Conservation (phyloP, 2,888 invertebrate genomes). For the Cryptocephalus moraei region DNA sequence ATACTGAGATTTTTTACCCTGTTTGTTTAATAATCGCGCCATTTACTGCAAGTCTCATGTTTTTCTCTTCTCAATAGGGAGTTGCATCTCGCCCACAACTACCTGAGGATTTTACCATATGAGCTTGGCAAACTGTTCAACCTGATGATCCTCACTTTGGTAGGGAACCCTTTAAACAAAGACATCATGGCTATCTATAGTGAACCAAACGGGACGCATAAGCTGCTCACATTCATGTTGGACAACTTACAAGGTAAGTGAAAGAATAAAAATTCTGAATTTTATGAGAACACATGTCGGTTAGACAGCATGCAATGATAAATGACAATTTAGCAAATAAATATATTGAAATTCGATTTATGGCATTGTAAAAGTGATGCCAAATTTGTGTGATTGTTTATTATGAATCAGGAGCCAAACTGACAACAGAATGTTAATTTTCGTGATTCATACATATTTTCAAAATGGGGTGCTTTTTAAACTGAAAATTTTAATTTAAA, state of each 20-base stretch:
- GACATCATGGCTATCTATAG: conserved; percentile 87
- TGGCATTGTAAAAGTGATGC: too few species aligned
- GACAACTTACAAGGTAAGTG: conserved; percentile 88
- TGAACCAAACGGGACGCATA: conserved; percentile 88
- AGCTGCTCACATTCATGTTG: conserved; percentile 88
- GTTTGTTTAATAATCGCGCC: too few species aligned
- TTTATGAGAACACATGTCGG: neutral
- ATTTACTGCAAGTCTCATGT: neutral
- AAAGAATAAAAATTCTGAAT: neutral
- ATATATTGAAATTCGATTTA: too few species aligned
- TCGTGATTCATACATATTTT: too few species aligned
- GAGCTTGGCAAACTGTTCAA: conserved; percentile 97
- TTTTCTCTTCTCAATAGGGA: conserved; percentile 54
- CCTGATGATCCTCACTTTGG: conserved; percentile 82
- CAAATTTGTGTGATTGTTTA: too few species aligned
- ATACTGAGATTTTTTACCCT: too few species aligned
- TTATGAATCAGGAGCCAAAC: too few species aligned
- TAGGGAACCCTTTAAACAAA: conserved; percentile 89
- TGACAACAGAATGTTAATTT: too few species aligned
- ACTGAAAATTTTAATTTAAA: too few species aligned
- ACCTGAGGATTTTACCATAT: conserved; percentile 86
- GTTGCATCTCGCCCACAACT: conserved; percentile 88
- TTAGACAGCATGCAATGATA: neutral
- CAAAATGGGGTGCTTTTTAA: too few species aligned
- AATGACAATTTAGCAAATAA: too few species aligned